Percentiles rank a stretch among this genome's conserved stretches.
phyloP scores from a whole-genome alignment of 2,888 invertebrate species.

The Tetragonisca angustula region DNA sequence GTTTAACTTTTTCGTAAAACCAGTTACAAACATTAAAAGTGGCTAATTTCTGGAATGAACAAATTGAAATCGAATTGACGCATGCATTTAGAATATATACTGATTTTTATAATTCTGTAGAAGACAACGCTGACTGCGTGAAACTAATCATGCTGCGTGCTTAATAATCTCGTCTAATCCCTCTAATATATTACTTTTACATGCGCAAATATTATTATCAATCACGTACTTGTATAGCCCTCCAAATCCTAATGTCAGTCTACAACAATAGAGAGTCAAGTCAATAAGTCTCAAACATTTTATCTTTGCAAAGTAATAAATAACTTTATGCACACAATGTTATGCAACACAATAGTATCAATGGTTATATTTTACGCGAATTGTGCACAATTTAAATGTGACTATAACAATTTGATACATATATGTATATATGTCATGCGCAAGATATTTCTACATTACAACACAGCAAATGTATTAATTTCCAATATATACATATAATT shows the following conservation, averaged over 20 bases:
- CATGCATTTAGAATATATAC: slow-evolving; percentile 31
- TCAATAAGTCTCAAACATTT: slow-evolving; percentile 61
- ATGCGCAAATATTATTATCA: slow-evolving; percentile 45
- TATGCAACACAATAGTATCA: slow-evolving; percentile 29
- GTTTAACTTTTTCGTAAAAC: background rate
- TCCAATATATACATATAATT: background rate
- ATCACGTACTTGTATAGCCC: slow-evolving; percentile 91
- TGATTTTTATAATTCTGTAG: background rate
- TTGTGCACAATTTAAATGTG: slow-evolving; percentile 13
- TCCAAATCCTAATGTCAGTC: slow-evolving; percentile 91
- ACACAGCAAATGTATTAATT: background rate
- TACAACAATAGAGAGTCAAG: slow-evolving; percentile 80
- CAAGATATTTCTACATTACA: background rate
- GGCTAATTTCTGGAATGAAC: background rate
- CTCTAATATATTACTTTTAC: slow-evolving; percentile 8
- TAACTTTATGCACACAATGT: slow-evolving; percentile 34
- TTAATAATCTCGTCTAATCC: slow-evolving; percentile 5
- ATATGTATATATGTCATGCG: background rate
- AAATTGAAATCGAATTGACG: background rate
- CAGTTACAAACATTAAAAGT: background rate
- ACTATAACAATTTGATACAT: background rate
- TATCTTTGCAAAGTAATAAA: slow-evolving; percentile 60
- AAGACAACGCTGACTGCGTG: background rate
- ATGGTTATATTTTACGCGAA: slow-evolving; percentile 12
- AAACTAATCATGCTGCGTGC: slow-evolving; percentile 46